A percentile compares a stretch with the other conserved stretches of the same genome.
These are phyloP conservation scores for Sarcoramphus papa DNA, from an alignment of 2,797 vertebrate genomes.

Conservation along the genomic window DNA sequence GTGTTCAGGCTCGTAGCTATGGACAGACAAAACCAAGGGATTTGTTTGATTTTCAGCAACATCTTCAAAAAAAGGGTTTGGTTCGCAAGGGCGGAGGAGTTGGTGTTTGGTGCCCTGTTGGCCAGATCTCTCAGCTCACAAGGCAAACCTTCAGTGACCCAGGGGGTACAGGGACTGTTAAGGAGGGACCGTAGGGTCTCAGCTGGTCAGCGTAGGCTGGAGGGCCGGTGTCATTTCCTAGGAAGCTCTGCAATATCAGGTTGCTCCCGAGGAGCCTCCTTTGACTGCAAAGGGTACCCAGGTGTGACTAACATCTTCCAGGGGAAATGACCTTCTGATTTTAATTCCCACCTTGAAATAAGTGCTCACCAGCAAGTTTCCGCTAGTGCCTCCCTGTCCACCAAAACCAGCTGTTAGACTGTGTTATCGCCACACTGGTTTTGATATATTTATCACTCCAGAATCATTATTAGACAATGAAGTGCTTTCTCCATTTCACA, in stretches of 20 bases:
- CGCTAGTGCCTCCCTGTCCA: neutral
- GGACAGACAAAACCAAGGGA: neutral
- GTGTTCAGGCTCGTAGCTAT: neutral
- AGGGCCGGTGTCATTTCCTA: neutral
- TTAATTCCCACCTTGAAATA: neutral
- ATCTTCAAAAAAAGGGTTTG: rapidly evolving
- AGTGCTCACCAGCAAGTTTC: neutral
- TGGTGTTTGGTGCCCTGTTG: neutral
- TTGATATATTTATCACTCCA: neutral
- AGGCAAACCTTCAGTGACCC: neutral
- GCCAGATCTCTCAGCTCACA: neutral
- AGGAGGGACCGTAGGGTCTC: neutral
- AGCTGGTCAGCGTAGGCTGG: neutral
- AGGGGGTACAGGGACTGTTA: neutral
- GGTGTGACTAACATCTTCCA: neutral
- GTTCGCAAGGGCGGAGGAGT: neutral
- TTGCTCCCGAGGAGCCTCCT: neutral
- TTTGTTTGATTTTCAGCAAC: neutral
- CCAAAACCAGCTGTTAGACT: neutral
- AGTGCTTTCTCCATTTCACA: neutral
- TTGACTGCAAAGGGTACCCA: neutral
- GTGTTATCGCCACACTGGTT: rapidly evolving
- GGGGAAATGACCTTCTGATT: neutral
- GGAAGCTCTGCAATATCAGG: neutral
- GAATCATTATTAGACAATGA: neutral